Evolutionary conservation across 2,888 invertebrate species (phyloP), one percentile per base, ranked within the genome.

Genomic region (Lycia hirtaria): DNA sequence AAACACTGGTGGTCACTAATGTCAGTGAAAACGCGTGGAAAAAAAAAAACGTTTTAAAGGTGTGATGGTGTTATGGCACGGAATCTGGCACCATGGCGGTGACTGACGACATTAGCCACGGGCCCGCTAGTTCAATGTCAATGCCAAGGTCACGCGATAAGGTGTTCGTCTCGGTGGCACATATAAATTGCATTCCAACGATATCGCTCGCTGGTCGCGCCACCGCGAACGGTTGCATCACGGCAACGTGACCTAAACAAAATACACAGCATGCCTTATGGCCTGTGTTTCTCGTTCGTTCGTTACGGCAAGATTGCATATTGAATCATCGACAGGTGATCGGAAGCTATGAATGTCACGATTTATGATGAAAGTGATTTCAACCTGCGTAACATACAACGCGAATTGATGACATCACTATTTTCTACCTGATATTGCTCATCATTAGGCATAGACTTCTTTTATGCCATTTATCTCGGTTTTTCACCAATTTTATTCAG

Each of bases 151-250:
- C 79, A 56, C 60, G 69, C 83, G 87, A 88, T 89, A 87, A 81
- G 77, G 76, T 67, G 75, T 84, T 82, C 81, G 88, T 83, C 87
- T 83, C 83, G 84, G 77, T 71, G 72, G 76, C 81, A 79, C 78
- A 81, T 86, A 83, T 86, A 83, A n/a, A 86, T 88, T 86, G 84
- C 90, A 90, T 90, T 88, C 89, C 87, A 67, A 15, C 81, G 81
- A 76, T 89, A 89, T 85, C 86, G 69, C 64, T 28, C 49, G 52
- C 22, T 19, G 24, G 30, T 37, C 24, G 45, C 20, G 56, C 61
- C 55, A 38, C n/a, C n/a, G n/a, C n/a, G n/a, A n/a, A 58, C 40
- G 53, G 73, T 87, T 87, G 81, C 87, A 87, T 87, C 86, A 87
- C 68, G 78, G 64, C 81, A 78, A 85, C 83, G 85, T 81, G 80